Evolutionary conservation across 2,113 vertebrate species (phyloP).

Genomic region (Callithrix jacchus): DNA sequence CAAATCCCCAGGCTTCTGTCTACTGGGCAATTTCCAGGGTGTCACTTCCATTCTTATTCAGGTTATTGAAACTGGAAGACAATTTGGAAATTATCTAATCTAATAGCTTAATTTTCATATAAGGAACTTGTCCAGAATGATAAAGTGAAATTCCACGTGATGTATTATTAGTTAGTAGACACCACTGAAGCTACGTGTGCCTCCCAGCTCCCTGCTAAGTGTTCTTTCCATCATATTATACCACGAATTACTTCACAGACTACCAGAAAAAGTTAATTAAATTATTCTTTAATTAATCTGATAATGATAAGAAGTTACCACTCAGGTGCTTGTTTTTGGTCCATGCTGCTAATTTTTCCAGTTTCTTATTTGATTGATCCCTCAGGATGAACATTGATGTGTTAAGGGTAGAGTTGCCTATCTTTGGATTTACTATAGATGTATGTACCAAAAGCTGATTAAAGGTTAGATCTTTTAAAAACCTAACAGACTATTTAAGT

Average conservation of each 20-base stretch:
- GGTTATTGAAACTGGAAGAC: not conserved
- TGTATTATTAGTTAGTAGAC: not conserved
- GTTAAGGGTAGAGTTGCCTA: not conserved
- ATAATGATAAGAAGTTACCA: not conserved
- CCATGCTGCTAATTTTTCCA: not conserved
- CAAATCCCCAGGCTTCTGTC: not conserved
- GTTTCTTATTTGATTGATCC: not conserved
- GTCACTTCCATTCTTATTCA: not conserved
- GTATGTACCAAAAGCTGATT: not conserved
- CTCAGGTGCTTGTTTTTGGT: not conserved
- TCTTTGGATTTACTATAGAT: not conserved
- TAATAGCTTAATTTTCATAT: not conserved
- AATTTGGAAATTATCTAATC: constrained; percentile 8
- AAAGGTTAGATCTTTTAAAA: not conserved
- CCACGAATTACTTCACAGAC: not conserved
- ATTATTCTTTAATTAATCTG: not conserved
- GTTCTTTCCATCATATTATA: not conserved
- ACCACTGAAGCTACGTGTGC: not conserved
- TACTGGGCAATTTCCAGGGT: not conserved
- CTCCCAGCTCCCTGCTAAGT: not conserved
- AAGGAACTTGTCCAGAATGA: not conserved
- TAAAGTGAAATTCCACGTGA: not conserved
- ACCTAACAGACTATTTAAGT: not conserved
- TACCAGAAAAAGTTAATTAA: not conserved
- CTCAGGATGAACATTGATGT: not conserved